Percentiles rank a stretch among this genome's conserved stretches.
These are phyloP conservation scores for Neolamprologus toae DNA, from an alignment of 2,113 vertebrate genomes.

Conservation along the genomic window DNA sequence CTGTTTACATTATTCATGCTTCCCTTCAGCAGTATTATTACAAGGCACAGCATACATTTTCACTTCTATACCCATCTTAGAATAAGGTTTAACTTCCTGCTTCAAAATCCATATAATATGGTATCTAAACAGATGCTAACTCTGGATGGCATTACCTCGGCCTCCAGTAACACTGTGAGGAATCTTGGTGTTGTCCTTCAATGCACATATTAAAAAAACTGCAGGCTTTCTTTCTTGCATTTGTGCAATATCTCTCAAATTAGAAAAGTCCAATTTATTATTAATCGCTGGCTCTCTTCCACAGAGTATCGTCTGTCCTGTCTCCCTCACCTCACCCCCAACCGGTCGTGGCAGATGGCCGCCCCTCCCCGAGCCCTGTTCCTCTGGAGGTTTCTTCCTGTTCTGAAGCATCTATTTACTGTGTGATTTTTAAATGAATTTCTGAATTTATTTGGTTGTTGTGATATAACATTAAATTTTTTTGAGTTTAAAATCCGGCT, in stretches of 20 bases:
- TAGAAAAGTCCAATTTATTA: background rate
- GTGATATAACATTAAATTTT: accelerated
- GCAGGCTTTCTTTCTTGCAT: background rate
- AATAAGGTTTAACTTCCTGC: background rate
- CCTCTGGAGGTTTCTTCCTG: background rate
- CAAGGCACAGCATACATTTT: background rate
- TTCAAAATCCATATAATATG: background rate
- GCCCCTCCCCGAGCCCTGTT: background rate
- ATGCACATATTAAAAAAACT: background rate
- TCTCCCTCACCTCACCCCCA: background rate
- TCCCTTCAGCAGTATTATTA: background rate
- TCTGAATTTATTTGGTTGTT: background rate
- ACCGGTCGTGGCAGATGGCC: accelerated
- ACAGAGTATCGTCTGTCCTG: background rate
- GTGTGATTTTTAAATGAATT: background rate
- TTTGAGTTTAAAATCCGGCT: background rate
- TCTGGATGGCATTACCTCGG: background rate
- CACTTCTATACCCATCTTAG: background rate
- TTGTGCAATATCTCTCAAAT: background rate
- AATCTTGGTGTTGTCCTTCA: accelerated
- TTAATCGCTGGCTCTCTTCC: background rate
- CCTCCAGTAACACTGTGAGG: background rate
- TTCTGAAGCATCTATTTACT: background rate
- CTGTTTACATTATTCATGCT: background rate
- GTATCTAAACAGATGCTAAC: background rate